Percentiles rank a stretch among this genome's conserved stretches.
Conservation (phyloP, 2,797 vertebrate species). For the Sarcoramphus papa region DNA sequence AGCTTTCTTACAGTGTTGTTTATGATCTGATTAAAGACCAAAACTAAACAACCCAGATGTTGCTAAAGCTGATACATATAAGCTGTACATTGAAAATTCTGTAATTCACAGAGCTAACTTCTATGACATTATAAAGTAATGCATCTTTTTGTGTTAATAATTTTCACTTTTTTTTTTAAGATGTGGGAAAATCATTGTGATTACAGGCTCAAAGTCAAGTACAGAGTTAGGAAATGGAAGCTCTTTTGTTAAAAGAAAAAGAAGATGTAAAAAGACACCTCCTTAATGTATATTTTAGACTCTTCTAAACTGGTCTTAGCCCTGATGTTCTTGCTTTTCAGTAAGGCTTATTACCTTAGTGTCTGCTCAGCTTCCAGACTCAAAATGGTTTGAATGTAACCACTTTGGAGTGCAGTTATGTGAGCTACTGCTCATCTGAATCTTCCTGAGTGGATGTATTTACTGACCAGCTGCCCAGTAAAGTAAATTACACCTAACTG, state of each 20-base stretch:
- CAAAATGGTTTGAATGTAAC: neutral
- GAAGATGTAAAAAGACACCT: neutral
- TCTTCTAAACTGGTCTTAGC: neutral
- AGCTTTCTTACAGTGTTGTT: neutral
- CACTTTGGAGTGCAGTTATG: neutral
- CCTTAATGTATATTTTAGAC: neutral
- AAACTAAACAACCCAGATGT: neutral
- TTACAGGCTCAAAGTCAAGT: neutral
- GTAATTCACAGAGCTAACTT: neutral
- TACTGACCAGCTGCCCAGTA: neutral
- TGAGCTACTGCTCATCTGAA: neutral
- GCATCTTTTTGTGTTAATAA: neutral
- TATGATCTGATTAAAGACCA: neutral
- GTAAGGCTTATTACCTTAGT: neutral
- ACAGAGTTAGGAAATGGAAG: neutral
- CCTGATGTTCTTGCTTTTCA: neutral
- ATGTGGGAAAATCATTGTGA: neutral
- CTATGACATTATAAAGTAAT: neutral
- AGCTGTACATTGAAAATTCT: neutral
- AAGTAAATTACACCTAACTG: neutral
- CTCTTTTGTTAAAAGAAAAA: neutral
- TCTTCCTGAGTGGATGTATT: neutral
- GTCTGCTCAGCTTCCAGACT: neutral
- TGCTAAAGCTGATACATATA: neutral
- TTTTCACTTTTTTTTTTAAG: neutral